phyloP scores from a whole-genome alignment of 2,888 invertebrate genomes.

The Drosophila limbata region DNA sequence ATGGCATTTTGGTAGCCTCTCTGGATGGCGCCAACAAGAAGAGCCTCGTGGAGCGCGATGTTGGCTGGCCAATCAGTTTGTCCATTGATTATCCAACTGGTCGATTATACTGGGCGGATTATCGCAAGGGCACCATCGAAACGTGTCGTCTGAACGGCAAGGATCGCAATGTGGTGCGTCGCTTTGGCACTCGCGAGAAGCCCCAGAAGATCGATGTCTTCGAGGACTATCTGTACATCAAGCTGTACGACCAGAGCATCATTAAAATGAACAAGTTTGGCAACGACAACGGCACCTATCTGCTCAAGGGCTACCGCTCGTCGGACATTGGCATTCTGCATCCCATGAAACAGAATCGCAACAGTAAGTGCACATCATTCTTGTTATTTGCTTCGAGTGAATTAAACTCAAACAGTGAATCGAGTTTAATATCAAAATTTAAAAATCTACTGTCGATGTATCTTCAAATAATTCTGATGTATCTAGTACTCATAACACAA shows the following conservation, averaged over 20 bases:
- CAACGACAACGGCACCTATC: constrained; percentile 86
- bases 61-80: constrained; percentile 91
- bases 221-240: constrained; percentile 89
- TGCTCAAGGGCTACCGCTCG: constrained; percentile 87
- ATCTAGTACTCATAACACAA: no score
- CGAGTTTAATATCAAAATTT: no score
- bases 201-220: constrained; percentile 91
- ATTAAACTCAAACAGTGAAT: no score
- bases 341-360: constrained; percentile 87
- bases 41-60: constrained; percentile 87
- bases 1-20: constrained; percentile 88
- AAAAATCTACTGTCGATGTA: no score
- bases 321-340: constrained; percentile 90
- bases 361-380: constrained; percentile 82
- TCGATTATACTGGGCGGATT: constrained; percentile 94
- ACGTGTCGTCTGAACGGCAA: constrained; percentile 89
- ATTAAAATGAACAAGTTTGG: constrained; percentile 90
- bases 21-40: constrained; percentile 88
- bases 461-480: no score
- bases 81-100: constrained; percentile 90
- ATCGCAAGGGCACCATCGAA: constrained; percentile 91
- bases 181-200: constrained; percentile 87
- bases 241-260: constrained; percentile 88
- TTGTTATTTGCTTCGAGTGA: background rate
- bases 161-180: constrained; percentile 87